Evolutionary conservation across 2,113 vertebrate species (phyloP).

Genomic region (Hemiscyllium ocellatum): DNA sequence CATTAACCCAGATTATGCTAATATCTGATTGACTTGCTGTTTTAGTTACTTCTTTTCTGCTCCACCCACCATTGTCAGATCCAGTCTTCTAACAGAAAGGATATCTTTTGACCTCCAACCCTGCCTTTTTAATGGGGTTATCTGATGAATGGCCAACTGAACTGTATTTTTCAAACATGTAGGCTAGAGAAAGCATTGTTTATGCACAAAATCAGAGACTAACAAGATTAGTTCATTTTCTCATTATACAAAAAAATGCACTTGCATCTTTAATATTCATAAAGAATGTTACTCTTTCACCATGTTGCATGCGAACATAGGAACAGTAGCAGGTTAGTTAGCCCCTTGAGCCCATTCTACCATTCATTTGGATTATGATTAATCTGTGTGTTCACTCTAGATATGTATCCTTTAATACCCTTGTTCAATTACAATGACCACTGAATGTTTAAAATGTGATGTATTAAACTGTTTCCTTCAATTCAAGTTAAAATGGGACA

Average conservation of each 20-base stretch:
- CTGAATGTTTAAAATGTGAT: too few relatives aligned
- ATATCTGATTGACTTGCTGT: not conserved
- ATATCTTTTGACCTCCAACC: not conserved
- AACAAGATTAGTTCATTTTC: not conserved
- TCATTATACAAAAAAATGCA: not conserved
- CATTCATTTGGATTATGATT: not conserved
- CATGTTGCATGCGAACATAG: not conserved
- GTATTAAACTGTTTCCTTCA: not conserved
- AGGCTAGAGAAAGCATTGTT: not conserved
- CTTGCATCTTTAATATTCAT: not conserved
- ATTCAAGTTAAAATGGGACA: too few relatives aligned
- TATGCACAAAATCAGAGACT: not conserved
- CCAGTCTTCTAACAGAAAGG: not conserved
- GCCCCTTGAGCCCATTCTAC: not conserved
- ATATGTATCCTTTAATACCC: not conserved
- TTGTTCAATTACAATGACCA: not conserved
- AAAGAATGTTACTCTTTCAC: not conserved
- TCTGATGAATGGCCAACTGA: not conserved
- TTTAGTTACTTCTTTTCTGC: not conserved
- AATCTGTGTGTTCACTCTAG: not conserved
- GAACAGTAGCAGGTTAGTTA: not conserved
- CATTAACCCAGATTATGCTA: not conserved
- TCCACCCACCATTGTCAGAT: not conserved
- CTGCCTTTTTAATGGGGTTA: not conserved
- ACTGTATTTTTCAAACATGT: not conserved